phyloP scores from a whole-genome alignment of 2,888 invertebrate genomes.

The Parnassius mnemosyne region DNA sequence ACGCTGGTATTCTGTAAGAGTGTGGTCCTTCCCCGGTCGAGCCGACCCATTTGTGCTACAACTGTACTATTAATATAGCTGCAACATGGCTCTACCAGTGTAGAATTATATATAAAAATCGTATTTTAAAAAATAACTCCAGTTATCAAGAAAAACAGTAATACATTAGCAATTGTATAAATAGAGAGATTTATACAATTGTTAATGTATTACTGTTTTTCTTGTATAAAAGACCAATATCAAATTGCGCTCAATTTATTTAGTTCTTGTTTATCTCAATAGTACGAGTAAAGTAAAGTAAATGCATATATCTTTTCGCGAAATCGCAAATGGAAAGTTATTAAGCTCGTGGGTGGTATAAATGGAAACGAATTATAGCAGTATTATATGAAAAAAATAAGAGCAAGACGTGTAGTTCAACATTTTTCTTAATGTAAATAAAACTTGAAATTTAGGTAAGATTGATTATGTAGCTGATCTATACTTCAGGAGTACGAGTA shows the following conservation, averaged over 20 bases:
- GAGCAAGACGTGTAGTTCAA: constrained; percentile 5
- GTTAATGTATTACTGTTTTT: too few species aligned
- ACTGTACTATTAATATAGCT: too few species aligned
- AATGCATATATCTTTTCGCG: not conserved
- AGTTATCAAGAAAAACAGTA: not conserved
- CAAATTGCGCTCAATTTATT: constrained; percentile 6
- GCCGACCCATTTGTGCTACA: too few species aligned
- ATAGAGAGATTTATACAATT: too few species aligned
- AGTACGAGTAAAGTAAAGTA: constrained; percentile 5
- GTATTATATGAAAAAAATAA: constrained; percentile 5
- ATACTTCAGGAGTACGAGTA: too few species aligned
- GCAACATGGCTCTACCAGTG: too few species aligned
- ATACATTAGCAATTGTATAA: not conserved
- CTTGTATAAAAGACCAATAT: not conserved
- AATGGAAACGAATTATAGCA: constrained; percentile 5
- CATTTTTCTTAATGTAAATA: constrained; percentile 10
- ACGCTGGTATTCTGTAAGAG: too few species aligned
- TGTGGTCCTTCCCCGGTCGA: too few species aligned
- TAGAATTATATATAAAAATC: too few species aligned
- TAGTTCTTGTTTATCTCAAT: constrained; percentile 2
- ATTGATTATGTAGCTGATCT: not conserved
- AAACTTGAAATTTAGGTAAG: constrained; percentile 3
- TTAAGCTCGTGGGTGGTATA: constrained; percentile 2
- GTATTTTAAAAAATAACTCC: too few species aligned
- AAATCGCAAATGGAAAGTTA: constrained; percentile 1